A percentile compares a stretch with the other conserved stretches of the same genome.
Evolutionary conservation across 2,113 vertebrate species (phyloP).

Genomic region (Pygoscelis adeliae): DNA sequence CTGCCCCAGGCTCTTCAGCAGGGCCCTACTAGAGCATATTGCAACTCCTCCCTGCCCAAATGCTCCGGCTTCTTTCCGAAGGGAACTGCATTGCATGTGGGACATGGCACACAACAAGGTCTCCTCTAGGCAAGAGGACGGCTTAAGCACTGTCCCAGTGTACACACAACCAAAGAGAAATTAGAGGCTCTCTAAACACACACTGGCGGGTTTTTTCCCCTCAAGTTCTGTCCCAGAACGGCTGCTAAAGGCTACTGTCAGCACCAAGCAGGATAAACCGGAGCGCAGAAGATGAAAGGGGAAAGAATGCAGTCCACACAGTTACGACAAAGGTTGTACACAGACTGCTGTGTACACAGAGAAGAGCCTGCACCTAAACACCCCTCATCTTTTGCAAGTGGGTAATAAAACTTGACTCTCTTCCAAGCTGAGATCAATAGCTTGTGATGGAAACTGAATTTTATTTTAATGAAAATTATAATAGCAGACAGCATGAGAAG

Average conservation of each 20-base stretch:
- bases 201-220: fast-evolving
- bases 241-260: not conserved
- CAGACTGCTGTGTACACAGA: not conserved
- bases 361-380: not conserved
- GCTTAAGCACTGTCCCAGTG: fast-evolving
- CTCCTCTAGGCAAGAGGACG: fast-evolving
- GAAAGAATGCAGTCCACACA: not conserved
- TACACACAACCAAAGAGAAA: not conserved
- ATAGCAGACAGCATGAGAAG: not conserved
- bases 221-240: fast-evolving
- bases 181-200: fast-evolving
- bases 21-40: fast-evolving
- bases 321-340: fast-evolving
- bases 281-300: not conserved
- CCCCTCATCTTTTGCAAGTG: not conserved
- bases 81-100: fast-evolving
- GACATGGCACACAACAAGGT: fast-evolving
- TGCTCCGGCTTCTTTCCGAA: fast-evolving
- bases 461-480: not conserved
- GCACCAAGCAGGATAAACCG: not conserved
- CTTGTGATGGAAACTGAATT: not conserved
- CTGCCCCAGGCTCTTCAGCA: not conserved
- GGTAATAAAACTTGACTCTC: not conserved
- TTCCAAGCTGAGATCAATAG: not conserved
- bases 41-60: not conserved